Conservation (phyloP, 1,140 invertebrate genomes). For the Andrena cerasifolii region DNA sequence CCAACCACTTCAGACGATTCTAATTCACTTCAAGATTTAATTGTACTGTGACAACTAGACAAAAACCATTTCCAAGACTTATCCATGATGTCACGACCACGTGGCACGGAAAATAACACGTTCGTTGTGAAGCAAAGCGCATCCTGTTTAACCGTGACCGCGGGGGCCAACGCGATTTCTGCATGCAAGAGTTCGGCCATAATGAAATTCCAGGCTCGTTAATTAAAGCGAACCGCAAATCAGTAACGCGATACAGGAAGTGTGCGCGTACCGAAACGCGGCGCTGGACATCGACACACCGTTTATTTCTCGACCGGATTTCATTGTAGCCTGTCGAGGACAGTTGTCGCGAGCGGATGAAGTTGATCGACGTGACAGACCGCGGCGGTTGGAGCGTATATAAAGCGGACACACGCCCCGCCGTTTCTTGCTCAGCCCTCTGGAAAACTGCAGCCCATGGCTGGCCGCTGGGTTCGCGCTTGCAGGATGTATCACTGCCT, state of each 20-base stretch:
- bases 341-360: slow-evolving; percentile 44
- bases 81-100: slow-evolving; percentile 8
- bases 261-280: slow-evolving; percentile 27
- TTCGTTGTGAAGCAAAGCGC: slow-evolving; percentile 36
- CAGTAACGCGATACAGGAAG: slow-evolving; percentile 50
- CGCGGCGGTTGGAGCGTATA: background rate
- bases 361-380: slow-evolving; percentile 37
- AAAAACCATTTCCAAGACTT: too few species aligned
- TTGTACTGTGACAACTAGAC: too few species aligned
- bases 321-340: slow-evolving; percentile 54
- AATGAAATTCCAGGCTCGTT: slow-evolving; percentile 64
- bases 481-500: too few species aligned
- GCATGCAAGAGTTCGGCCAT: slow-evolving; percentile 40
- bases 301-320: slow-evolving; percentile 61
- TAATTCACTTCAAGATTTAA: too few species aligned
- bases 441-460: background rate
- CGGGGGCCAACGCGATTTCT: too few species aligned
- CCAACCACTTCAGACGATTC: too few species aligned
- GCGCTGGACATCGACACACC: slow-evolving; percentile 16
- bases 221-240: slow-evolving; percentile 62
- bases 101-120: slow-evolving; percentile 34
- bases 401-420: background rate
- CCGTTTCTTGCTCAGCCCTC: background rate
- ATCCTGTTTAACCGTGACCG: slow-evolving; percentile 51
- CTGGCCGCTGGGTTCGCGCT: too few species aligned